Base-by-base conservation (phyloP, 2,113 vertebrate species). In the Nycticorax nycticorax region DNA sequence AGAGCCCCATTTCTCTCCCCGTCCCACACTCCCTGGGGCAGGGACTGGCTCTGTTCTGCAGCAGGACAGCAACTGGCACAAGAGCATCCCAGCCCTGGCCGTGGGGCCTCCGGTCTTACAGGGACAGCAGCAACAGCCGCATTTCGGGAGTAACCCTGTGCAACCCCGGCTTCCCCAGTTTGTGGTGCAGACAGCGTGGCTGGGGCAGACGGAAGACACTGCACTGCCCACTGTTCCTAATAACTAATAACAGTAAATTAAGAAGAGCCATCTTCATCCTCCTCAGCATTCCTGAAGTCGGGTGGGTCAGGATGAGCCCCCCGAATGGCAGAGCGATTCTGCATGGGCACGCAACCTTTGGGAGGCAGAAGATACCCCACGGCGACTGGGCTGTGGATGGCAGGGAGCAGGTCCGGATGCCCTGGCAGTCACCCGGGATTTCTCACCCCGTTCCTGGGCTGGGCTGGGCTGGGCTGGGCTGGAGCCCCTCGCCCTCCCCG, bases 361-460 rank as follows among this genome's bases (percentile, higher is more conserved):
- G 33, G 60, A 56, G 26, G 43, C 56, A 75, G 62, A 77, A 50
- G 16, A 81, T 4, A 78, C 8, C 16, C 7, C 1, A 0, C 0
- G 0, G 57, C 0, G 0, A 43, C 27, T 17, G 39, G 32, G 62
- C 35, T 85, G 47, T 1, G 1, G 56, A 11, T 63, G 33, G 43
- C 33, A 62, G 52, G 43, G 56, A 90, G 55, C 18, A 45, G 85
- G 47, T 76, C 64, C 5, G 13, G 26, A 45, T 75, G 83, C 7
- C 37, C 6, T 1, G 2, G 27, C 2, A 1, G 23, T 19, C 37
- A 39, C 8, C 1, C 5, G 26, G n/a, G 28, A 52, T 14, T 57
- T 19, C 53, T 69, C 33, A 72, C 23, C 27, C 45, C 5, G 1
- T n/a, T 17, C 33, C 15, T 0, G 1, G 11, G 2, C 14, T 78